Conservation (phyloP, 2,113 vertebrate genomes). For the Theropithecus gelada region DNA sequence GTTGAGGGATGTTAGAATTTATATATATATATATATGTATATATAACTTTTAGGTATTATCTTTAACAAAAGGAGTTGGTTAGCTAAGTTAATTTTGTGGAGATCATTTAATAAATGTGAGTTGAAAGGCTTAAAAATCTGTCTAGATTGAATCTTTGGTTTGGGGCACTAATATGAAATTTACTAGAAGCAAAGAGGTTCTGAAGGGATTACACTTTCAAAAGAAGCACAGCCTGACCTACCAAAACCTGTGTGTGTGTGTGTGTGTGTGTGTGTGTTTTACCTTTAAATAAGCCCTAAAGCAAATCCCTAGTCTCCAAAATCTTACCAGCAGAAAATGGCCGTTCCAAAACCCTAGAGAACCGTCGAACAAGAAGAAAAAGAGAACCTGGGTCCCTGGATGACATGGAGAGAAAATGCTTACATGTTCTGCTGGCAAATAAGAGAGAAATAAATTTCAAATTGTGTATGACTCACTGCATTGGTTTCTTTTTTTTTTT, state of each 20-base stretch:
- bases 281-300: background rate
- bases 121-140: background rate
- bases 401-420: background rate
- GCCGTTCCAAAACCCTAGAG: background rate
- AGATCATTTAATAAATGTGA: background rate
- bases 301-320: background rate
- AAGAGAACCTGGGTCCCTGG: background rate
- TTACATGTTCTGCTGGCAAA: background rate
- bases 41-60: background rate
- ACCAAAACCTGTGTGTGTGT: background rate
- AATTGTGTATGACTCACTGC: background rate
- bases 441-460: background rate
- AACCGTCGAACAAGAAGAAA: background rate
- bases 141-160: background rate
- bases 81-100: background rate
- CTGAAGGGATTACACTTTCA: background rate
- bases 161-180: background rate
- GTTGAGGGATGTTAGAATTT: background rate
- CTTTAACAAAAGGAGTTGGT: background rate
- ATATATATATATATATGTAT: background rate
- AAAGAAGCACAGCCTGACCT: background rate
- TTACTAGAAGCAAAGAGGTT: background rate
- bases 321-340: background rate
- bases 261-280: too few species aligned
- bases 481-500: background rate